phyloP scores from a whole-genome alignment of 2,113 vertebrate species.

The Chaetops frenatus region DNA sequence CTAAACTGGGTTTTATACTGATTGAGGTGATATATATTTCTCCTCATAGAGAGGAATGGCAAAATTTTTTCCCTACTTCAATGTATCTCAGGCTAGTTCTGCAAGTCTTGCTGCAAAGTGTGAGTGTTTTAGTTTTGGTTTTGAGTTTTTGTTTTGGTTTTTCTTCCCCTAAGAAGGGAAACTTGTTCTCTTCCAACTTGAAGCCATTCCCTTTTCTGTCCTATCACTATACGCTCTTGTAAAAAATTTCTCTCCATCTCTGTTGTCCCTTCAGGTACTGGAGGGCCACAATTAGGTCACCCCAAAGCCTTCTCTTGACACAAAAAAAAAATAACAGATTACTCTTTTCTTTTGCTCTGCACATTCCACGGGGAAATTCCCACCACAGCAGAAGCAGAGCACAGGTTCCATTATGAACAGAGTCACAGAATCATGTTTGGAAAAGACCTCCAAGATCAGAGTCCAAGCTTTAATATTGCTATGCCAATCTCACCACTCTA shows the following conservation, averaged over 20 bases:
- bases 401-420: neutral
- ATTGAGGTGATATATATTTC: neutral
- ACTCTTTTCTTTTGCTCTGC: neutral
- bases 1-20: neutral
- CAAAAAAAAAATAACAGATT: neutral
- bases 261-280: too few species aligned
- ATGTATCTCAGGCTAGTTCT: neutral
- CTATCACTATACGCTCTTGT: too few species aligned
- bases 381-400: neutral
- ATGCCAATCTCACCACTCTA: neutral
- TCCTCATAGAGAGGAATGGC: accelerated
- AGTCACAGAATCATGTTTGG: neutral
- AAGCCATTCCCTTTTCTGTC: neutral
- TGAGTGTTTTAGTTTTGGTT: accelerated
- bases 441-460: neutral
- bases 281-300: neutral
- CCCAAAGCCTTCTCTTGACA: neutral
- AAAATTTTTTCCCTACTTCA: neutral
- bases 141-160: neutral
- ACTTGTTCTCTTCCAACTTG: neutral
- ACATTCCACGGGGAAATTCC: neutral
- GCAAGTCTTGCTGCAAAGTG: neutral
- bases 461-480: neutral
- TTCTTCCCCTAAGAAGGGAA: neutral
- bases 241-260: neutral